phyloP scores from a whole-genome alignment of 2,888 invertebrate genomes.

The Epirrhoe alternata region DNA sequence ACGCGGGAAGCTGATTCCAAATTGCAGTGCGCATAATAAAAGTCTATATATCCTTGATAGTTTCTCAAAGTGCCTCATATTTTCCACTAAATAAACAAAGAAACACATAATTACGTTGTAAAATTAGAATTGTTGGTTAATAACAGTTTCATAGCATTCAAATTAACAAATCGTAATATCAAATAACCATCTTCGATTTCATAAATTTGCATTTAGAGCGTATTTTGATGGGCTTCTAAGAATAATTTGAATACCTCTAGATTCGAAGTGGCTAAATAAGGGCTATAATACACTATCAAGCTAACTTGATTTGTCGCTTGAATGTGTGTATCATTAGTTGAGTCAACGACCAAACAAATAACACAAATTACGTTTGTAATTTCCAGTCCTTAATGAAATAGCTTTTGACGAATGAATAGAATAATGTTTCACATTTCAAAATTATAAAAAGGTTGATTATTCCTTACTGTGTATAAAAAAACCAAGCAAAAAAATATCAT shows the following conservation, averaged over 20 bases:
- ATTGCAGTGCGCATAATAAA: too few species aligned
- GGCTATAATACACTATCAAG: slow-evolving; percentile 8
- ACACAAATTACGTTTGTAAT: too few species aligned
- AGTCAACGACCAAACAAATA: not conserved
- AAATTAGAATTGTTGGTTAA: slow-evolving; percentile 7
- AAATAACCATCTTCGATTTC: slow-evolving; percentile 19
- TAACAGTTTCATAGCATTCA: slow-evolving; percentile 18
- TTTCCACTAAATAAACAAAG: not conserved
- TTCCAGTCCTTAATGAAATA: too few species aligned
- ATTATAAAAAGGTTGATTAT: too few species aligned
- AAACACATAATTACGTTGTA: not conserved
- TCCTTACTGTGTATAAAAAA: too few species aligned
- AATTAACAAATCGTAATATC: slow-evolving; percentile 22
- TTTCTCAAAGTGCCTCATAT: not conserved
- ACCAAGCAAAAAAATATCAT: too few species aligned
- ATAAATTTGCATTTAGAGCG: slow-evolving; percentile 26
- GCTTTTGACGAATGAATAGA: too few species aligned
- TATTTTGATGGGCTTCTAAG: slow-evolving; percentile 20
- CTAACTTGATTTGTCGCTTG: slow-evolving; percentile 1
- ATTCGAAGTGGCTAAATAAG: slow-evolving; percentile 8
- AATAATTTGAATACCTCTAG: slow-evolving; percentile 22
- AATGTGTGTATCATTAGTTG: not conserved
- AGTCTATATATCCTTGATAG: too few species aligned
- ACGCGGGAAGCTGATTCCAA: too few species aligned
- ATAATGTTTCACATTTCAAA: too few species aligned